phyloP scores from a whole-genome alignment of 2,888 invertebrate genomes.

The Ectemnius lituratus region DNA sequence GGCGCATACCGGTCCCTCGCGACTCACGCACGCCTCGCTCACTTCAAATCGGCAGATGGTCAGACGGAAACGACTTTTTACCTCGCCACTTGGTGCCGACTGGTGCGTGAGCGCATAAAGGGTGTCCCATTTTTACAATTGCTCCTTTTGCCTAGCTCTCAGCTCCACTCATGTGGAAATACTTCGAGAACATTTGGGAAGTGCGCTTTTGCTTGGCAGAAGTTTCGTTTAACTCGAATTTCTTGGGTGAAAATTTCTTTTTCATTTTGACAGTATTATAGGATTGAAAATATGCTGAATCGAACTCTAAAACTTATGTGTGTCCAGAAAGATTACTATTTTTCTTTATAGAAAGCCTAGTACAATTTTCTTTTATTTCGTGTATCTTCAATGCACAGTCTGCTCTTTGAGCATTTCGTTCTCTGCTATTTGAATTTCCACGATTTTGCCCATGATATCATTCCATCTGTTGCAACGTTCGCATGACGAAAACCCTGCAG shows the following conservation, averaged over 20 bases:
- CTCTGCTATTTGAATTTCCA: too few relatives aligned
- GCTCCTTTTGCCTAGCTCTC: slow-evolving; percentile 19
- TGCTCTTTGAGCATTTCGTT: too few relatives aligned
- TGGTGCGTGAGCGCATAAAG: slow-evolving; percentile 54
- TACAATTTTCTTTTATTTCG: too few relatives aligned
- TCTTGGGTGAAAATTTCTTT: not conserved
- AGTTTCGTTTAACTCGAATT: not conserved
- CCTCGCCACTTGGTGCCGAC: slow-evolving; percentile 56
- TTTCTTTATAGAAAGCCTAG: too few relatives aligned
- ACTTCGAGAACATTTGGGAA: slow-evolving; percentile 5
- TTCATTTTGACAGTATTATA: not conserved
- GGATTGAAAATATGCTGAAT: too few relatives aligned
- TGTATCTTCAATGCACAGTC: too few relatives aligned
- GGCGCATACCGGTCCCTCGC: slow-evolving; percentile 13
- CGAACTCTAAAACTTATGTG: too few relatives aligned
- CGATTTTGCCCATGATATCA: too few relatives aligned
- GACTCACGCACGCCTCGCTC: slow-evolving; percentile 6
- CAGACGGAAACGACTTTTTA: slow-evolving; percentile 67
- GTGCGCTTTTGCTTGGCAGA: not conserved
- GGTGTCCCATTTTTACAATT: slow-evolving; percentile 55
- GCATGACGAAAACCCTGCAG: too few relatives aligned
- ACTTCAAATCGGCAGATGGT: slow-evolving; percentile 62
- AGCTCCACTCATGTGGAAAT: not conserved
- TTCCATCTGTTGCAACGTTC: too few relatives aligned
- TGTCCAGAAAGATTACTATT: too few relatives aligned